phyloP scores from a whole-genome alignment of 2,888 invertebrate species.

The Mesoligia furuncula region DNA sequence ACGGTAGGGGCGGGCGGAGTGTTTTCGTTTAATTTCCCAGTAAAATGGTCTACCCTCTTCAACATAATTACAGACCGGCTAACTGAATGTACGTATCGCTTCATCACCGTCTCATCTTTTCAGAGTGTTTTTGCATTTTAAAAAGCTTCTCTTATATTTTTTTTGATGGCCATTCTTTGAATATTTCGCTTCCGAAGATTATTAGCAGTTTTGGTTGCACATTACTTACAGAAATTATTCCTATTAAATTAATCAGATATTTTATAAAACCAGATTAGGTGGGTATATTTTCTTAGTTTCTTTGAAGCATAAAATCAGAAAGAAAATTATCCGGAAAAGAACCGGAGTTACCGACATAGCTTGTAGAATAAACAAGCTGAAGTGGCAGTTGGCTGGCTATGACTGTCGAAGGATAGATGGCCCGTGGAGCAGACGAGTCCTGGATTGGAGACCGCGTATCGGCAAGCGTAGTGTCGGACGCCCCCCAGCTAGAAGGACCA shows the following conservation, averaged over 20 bases:
- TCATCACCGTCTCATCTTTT: slow-evolving; percentile 79
- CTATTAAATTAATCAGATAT: neutral
- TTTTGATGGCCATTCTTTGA: slow-evolving; percentile 67
- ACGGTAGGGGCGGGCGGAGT: slow-evolving; percentile 75
- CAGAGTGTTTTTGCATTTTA: slow-evolving; percentile 80
- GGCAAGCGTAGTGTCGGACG: neutral
- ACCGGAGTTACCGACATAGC: too few species aligned
- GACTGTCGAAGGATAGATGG: neutral
- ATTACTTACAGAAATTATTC: neutral
- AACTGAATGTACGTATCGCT: slow-evolving; percentile 81
- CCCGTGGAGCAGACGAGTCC: too few species aligned
- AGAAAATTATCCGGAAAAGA: neutral
- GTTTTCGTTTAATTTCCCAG: slow-evolving; percentile 88
- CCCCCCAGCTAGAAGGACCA: too few species aligned
- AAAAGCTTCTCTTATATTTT: slow-evolving; percentile 74
- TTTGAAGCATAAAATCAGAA: neutral
- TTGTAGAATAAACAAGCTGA: neutral
- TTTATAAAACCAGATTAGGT: neutral
- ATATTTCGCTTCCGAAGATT: slow-evolving; percentile 50
- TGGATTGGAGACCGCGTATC: neutral
- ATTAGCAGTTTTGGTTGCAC: slow-evolving; percentile 15
- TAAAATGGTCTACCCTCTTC: slow-evolving; percentile 83
- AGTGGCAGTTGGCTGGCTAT: neutral
- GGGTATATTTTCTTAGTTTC: neutral
- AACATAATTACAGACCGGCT: slow-evolving; percentile 82